Evolutionary conservation across 2,888 invertebrate species (phyloP), one percentile per base, ranked within the genome.

Genomic region (Zygogramma bicolorata): DNA sequence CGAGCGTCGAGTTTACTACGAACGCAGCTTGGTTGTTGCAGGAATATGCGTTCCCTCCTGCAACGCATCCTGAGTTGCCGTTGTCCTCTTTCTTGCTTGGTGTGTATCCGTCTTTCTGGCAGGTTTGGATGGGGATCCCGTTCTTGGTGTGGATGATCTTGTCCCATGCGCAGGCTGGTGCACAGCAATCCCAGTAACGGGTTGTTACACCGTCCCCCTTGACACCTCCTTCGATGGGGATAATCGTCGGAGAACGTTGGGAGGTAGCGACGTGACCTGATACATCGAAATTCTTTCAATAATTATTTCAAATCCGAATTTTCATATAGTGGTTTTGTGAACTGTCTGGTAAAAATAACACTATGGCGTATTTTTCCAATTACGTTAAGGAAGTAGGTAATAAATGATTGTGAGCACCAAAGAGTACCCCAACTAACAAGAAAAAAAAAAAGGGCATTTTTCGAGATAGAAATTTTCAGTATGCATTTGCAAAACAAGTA

Each of bases 141-240:
- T 62, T 65, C 34, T 68, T 53, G 15, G 57, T 60, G 62, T 62
- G 27, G 13, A 34, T 4, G 4, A 57, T 53, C 13, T 27, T 18
- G 25, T 65, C 31, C 79, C 79, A 79, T 0, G 76, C 53, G 46
- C 79, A 79, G 3, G 76, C 67, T 7, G 79, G 76, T 65, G 78
- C 78, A 53, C 78, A 79, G 42, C 79, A 79, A 49, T 79, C 79
- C 79, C 79, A 79, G 71, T 77, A 79, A 4, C 75, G 61, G 13
- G 77, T 78, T 0, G 75, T 78, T 18, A 66, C 74, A n/a, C 76
- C 77, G 15, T 40, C 15, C 13, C 79, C 79, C 42, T 70, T 77
- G 4, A 77, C 29, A 15, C 79, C 79, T 7, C 70, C 74, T 5
- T 53, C 67, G n/a, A 76, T 38, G 0, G 76, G 74, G 15, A 72